Conservation (phyloP, 30 jellyfish, hydroid and myxozoan species). For the Aurelia aurita complex sp. Pacific region DNA sequence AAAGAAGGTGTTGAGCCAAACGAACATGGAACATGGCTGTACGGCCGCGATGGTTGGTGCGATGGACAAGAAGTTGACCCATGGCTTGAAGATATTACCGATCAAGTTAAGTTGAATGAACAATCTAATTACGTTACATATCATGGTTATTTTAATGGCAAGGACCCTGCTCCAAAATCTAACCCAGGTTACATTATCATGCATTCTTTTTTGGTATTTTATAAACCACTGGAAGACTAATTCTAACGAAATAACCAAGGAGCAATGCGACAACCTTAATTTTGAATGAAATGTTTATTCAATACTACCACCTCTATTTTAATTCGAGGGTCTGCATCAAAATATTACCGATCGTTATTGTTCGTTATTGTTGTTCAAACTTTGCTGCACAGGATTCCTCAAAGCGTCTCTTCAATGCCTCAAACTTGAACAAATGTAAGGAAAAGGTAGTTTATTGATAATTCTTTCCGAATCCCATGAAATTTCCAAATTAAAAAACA, state of each 20-base stretch:
- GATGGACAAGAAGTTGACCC: conserved; percentile 98
- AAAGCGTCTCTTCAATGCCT: too few species aligned
- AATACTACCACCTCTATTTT: too few species aligned
- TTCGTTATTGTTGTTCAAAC: too few species aligned
- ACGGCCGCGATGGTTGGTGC: conserved; percentile 99
- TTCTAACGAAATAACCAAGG: not conserved
- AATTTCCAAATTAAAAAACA: too few species aligned
- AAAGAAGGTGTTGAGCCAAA: conserved; percentile 94
- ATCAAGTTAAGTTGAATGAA: conserved; percentile 73
- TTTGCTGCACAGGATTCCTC: too few species aligned
- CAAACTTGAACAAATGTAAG: too few species aligned
- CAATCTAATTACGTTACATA: conserved; percentile 59
- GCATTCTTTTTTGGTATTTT: conserved; percentile 89
- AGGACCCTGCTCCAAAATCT: conserved; percentile 86
- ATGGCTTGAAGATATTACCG: conserved; percentile 95
- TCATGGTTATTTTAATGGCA: conserved; percentile 88
- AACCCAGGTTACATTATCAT: conserved; percentile 93
- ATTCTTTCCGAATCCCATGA: too few species aligned
- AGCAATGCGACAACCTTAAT: too few species aligned
- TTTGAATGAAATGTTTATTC: too few species aligned
- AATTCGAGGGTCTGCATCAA: too few species aligned
- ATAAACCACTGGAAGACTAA: conserved; percentile 52
- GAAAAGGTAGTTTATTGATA: too few species aligned
- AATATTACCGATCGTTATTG: too few species aligned
- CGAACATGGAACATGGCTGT: conserved; percentile 99